Conservation (phyloP, 1,140 invertebrate genomes). For the Danaus plexippus region DNA sequence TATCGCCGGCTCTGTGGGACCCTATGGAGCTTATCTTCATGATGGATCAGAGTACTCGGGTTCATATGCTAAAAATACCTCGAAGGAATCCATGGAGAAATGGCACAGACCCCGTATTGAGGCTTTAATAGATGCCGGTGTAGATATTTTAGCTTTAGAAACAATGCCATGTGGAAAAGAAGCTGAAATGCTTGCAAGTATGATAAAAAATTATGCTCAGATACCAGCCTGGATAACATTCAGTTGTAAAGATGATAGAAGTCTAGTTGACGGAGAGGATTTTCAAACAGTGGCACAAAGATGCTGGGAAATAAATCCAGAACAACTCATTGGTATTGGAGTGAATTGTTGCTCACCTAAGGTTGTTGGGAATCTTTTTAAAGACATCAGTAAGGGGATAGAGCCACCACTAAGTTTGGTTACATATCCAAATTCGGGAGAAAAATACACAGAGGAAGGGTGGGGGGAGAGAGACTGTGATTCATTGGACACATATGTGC, state of each 20-base stretch:
- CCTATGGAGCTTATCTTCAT: constrained; percentile 88
- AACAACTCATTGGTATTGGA: constrained; percentile 80
- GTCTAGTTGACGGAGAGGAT: constrained; percentile 74
- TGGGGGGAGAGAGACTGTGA: constrained; percentile 74
- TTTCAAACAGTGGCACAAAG: constrained; percentile 72
- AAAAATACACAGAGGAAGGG: constrained; percentile 62
- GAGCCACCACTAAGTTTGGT: constrained; percentile 68
- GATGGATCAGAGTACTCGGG: constrained; percentile 94
- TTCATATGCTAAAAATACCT: constrained; percentile 79
- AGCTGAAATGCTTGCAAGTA: constrained; percentile 81
- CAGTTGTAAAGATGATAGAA: constrained; percentile 76
- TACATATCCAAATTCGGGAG: constrained; percentile 82
- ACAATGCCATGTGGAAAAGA: constrained; percentile 89
- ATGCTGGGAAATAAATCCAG: constrained; percentile 68
- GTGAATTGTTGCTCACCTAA: constrained; percentile 80
- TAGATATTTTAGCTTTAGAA: constrained; percentile 88
- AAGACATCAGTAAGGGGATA: constrained; percentile 53
- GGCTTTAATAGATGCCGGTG: constrained; percentile 80
- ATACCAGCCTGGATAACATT: constrained; percentile 87
- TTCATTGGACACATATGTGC: constrained; percentile 74
- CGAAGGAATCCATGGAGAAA: constrained; percentile 74
- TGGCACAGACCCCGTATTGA: constrained; percentile 87
- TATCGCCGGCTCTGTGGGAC: constrained; percentile 88
- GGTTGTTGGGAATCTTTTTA: constrained; percentile 73
- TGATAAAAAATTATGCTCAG: constrained; percentile 80